Evolutionary conservation across 1,140 invertebrate genomes (phyloP).

Genomic region (Diorhabda elongata): DNA sequence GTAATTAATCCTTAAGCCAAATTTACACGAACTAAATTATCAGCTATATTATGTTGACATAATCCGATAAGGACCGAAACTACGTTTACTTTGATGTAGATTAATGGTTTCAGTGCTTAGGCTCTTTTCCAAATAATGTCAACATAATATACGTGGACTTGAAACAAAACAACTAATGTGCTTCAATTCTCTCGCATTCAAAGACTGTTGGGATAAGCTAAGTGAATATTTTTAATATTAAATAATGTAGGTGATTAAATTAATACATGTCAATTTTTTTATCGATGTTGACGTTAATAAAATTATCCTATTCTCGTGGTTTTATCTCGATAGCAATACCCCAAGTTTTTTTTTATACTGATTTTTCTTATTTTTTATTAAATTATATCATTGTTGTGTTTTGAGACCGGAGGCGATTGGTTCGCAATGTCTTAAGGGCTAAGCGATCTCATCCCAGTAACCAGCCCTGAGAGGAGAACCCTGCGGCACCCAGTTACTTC

Average conservation of each 20-base stretch:
- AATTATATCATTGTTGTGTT: slow-evolving; percentile 36
- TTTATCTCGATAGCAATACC: slow-evolving; percentile 10
- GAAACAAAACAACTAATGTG: neutral
- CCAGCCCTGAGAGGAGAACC: slow-evolving; percentile 23
- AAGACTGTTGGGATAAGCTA: neutral
- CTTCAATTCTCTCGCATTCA: neutral
- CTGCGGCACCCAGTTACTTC: slow-evolving; percentile 20
- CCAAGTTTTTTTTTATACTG: slow-evolving; percentile 25
- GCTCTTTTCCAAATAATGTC: neutral
- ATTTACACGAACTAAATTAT: neutral
- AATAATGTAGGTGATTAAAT: neutral
- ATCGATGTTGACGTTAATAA: slow-evolving; percentile 1
- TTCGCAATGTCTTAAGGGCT: slow-evolving; percentile 32
- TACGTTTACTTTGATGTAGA: neutral
- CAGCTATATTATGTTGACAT: neutral
- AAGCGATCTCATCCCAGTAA: slow-evolving; percentile 43
- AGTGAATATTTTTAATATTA: neutral
- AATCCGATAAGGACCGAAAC: neutral
- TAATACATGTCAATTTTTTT: neutral
- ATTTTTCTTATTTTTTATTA: slow-evolving; percentile 35
- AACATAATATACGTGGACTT: neutral
- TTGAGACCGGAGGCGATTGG: slow-evolving; percentile 33
- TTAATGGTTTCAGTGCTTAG: neutral
- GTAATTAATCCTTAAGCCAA: neutral
- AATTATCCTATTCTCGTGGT: neutral